A percentile compares a stretch with the other conserved stretches of the same genome.
Evolutionary conservation across 2,113 vertebrate species (phyloP).

Genomic region (Uropsilus gracilis): DNA sequence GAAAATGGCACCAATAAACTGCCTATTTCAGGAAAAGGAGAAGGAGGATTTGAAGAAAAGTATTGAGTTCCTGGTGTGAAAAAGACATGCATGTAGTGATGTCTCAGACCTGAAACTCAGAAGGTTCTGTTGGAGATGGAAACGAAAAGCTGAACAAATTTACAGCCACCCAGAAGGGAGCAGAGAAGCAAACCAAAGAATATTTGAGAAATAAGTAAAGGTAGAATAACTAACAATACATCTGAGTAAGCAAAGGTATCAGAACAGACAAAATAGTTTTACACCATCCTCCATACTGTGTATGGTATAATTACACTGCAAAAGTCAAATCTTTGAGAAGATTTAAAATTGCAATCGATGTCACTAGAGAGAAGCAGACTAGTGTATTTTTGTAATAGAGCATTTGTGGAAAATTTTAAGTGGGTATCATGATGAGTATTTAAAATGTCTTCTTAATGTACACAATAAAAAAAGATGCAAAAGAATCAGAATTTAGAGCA

Average conservation of each 20-base stretch:
- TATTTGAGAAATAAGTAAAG: not conserved
- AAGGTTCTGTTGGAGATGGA: not conserved
- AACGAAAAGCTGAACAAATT: not conserved
- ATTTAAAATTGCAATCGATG: not conserved
- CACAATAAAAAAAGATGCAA: not conserved
- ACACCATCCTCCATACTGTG: not conserved
- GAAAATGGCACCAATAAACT: not conserved
- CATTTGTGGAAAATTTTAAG: not conserved
- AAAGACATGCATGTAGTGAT: not conserved
- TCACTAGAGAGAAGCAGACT: not conserved
- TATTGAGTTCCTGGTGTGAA: not conserved
- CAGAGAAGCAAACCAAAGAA: not conserved
- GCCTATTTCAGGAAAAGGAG: not conserved
- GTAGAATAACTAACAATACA: not conserved
- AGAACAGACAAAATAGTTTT: not conserved
- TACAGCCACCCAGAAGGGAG: not conserved
- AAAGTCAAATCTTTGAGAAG: not conserved
- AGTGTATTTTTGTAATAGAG: not conserved
- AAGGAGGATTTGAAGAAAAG: not conserved
- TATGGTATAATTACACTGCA: not conserved
- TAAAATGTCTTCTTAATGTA: constrained; percentile 29
- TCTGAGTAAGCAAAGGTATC: not conserved
- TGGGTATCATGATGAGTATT: not conserved
- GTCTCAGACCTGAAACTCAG: not conserved
- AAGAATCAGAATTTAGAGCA: constrained; percentile 17